phyloP scores from a whole-genome alignment of 30 jellyfish, hydroid and myxozoan genomes.

The Turritopsis rubra region DNA sequence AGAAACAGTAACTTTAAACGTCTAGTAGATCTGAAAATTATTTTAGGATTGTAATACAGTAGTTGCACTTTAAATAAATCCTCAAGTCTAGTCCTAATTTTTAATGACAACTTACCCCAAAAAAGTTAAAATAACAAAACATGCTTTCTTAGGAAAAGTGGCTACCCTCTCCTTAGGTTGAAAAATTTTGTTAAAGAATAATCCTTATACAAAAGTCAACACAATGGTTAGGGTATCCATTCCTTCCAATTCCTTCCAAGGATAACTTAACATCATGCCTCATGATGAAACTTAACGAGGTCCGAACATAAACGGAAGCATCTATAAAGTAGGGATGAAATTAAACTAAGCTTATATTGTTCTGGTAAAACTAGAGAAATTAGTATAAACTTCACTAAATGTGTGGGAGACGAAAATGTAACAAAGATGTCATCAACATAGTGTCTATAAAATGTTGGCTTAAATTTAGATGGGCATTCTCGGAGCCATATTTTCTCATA shows the following conservation, averaged over 20 bases:
- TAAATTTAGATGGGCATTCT: too few species aligned
- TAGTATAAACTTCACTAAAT: not conserved
- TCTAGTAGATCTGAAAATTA: constrained; percentile 23
- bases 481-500: too few species aligned
- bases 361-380: not conserved
- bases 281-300: not conserved
- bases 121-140: not conserved
- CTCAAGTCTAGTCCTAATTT: not conserved
- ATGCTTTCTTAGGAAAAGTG: not conserved
- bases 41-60: constrained; percentile 18
- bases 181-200: not conserved
- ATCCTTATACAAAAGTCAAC: not conserved
- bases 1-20: constrained; percentile 6
- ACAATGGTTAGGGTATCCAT: not conserved
- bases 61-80: not conserved
- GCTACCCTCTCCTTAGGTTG: not conserved
- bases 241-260: not conserved
- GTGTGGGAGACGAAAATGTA: too few species aligned
- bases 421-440: too few species aligned
- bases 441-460: too few species aligned
- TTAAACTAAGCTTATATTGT: not conserved
- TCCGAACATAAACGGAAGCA: not conserved
- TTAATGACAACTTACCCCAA: not conserved
- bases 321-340: not conserved
- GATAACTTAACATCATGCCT: not conserved